Conservation (phyloP, 2,113 vertebrate species). For the Cebus imitator region DNA sequence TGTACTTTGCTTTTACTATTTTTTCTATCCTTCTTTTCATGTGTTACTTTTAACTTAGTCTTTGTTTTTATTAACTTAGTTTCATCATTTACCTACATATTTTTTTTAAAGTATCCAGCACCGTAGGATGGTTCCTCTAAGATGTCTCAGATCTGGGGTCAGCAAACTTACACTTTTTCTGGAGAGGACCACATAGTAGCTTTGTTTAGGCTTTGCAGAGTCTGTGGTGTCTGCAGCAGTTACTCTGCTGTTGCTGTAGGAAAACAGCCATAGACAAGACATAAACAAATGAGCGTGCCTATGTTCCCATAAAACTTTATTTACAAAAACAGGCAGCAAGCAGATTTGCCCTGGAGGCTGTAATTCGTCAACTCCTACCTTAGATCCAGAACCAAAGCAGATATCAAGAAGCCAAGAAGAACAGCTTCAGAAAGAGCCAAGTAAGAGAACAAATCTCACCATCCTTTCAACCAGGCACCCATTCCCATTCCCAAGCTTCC, state of each 20-base stretch:
- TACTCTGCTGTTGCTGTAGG: neutral
- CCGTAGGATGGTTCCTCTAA: neutral
- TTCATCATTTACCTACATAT: neutral
- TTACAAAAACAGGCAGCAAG: neutral
- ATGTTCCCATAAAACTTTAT: slow-evolving; percentile 34
- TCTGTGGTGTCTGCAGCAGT: neutral
- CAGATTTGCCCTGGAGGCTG: neutral
- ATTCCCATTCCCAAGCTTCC: neutral
- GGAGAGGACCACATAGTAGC: neutral
- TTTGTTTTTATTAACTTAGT: neutral
- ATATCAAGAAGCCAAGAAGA: neutral
- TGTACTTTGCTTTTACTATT: slow-evolving; percentile 21
- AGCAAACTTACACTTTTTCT: neutral
- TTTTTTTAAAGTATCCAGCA: neutral
- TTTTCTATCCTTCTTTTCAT: slow-evolving; percentile 7
- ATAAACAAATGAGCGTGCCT: neutral
- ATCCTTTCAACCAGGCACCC: neutral
- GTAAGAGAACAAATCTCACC: too few relatives aligned
- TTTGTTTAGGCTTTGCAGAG: neutral
- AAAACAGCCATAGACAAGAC: neutral
- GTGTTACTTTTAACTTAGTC: neutral
- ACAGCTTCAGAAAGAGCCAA: neutral
- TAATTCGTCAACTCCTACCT: neutral
- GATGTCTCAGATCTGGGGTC: neutral
- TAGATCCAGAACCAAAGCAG: neutral